Percentiles rank a stretch among this genome's conserved stretches.
These are phyloP conservation scores for Chloroceryle amazona DNA, from an alignment of 2,797 vertebrate species.

Conservation along the genomic window DNA sequence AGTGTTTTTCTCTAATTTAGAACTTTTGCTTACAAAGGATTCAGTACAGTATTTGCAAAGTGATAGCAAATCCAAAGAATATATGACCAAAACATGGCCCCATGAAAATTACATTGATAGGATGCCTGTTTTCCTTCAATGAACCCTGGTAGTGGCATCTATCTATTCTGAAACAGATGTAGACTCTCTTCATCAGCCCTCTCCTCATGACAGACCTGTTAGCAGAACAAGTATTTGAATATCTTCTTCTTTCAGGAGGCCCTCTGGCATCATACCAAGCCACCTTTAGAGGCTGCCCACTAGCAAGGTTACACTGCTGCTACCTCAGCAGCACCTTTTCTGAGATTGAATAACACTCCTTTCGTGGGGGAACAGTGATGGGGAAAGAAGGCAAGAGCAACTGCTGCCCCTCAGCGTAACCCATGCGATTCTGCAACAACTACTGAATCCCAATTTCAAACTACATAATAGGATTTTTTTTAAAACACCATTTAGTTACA, in stretches of 20 bases:
- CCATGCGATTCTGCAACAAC: neutral
- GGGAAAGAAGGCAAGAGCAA: neutral
- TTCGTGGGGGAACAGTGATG: neutral
- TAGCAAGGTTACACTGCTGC: neutral
- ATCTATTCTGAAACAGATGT: neutral
- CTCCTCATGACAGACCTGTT: fast-evolving
- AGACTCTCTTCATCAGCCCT: neutral
- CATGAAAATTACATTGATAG: neutral
- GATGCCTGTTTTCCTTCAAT: neutral
- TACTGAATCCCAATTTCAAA: neutral
- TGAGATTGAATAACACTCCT: neutral
- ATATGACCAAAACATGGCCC: neutral
- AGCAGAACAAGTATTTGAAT: neutral
- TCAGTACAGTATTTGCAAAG: neutral
- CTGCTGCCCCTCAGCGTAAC: neutral
- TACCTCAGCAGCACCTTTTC: neutral
- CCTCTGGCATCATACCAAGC: neutral
- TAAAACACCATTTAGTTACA: neutral
- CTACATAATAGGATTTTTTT: neutral
- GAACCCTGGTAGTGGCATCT: neutral
- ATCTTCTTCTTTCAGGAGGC: neutral
- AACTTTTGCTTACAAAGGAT: neutral
- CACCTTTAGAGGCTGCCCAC: neutral
- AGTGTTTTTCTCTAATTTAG: neutral
- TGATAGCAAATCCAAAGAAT: neutral